These are phyloP conservation scores for Edolisoma coerulescens DNA, from an alignment of 2,113 vertebrate species.

Conservation along the genomic window DNA sequence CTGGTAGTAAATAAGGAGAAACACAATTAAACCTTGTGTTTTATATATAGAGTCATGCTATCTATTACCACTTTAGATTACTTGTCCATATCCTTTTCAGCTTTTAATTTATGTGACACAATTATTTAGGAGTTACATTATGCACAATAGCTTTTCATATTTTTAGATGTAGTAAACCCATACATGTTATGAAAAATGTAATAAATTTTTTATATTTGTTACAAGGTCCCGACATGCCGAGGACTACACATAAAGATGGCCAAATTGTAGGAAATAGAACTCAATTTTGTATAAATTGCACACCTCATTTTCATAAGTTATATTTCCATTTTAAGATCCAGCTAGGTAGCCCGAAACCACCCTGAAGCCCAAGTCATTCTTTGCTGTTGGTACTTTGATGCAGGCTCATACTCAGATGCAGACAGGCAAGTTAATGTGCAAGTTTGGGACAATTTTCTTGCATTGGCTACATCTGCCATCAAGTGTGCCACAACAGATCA, in stretches of 20 bases:
- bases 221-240: rapidly evolving
- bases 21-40: neutral
- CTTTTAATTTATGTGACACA: neutral
- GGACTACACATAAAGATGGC: neutral
- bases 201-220: neutral
- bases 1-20: neutral
- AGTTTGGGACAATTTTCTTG: neutral
- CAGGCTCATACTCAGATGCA: neutral
- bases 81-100: neutral
- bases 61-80: neutral
- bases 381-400: neutral
- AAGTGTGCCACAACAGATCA: neutral
- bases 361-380: neutral
- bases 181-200: neutral
- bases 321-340: neutral
- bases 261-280: neutral
- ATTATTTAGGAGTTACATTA: neutral
- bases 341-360: neutral
- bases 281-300: neutral
- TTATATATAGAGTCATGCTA: neutral
- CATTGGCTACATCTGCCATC: neutral
- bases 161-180: neutral
- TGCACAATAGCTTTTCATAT: neutral
- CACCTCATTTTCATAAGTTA: neutral
- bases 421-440: neutral